Evolutionary conservation across 1,140 invertebrate species (phyloP).

Genomic region (Proales similis): DNA sequence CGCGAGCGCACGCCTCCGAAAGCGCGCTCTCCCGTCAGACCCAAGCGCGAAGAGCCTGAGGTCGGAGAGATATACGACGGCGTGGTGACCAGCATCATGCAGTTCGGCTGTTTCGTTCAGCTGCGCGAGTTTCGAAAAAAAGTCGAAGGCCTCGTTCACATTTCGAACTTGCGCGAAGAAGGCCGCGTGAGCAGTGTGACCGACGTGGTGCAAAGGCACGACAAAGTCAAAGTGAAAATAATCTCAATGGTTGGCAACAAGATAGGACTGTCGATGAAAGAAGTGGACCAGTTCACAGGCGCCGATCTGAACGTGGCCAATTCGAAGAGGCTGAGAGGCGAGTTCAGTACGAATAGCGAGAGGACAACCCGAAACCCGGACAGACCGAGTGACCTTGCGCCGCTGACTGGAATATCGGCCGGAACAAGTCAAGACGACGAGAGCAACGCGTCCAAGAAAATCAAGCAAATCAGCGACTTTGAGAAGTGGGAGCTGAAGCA

Average conservation of each 20-base stretch:
- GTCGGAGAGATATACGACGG: conserved; percentile 74
- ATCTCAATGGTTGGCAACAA: conserved; percentile 78
- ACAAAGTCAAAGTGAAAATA: conserved; percentile 72
- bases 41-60: conserved; percentile 56
- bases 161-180: conserved; percentile 75
- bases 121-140: conserved; percentile 67
- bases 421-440: no score
- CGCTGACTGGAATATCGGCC: no score
- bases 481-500: conserved; percentile 67
- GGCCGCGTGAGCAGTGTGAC: conserved; percentile 86
- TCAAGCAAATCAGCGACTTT: conserved; percentile 80
- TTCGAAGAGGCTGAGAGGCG: conserved; percentile 45
- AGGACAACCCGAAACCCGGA: conserved; percentile 69
- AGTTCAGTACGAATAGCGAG: not conserved
- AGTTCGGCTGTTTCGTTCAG: conserved; percentile 95
- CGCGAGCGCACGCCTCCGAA: conserved; percentile 37
- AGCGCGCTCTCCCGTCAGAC: conserved; percentile 38
- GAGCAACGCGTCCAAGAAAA: conserved; percentile 53
- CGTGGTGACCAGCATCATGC: conserved; percentile 86
- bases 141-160: conserved; percentile 86
- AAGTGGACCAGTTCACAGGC: conserved; percentile 89
- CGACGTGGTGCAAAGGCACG: conserved; percentile 82
- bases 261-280: conserved; percentile 93
- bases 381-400: conserved; percentile 56
- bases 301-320: conserved; percentile 75